Evolutionary conservation across 2,113 vertebrate genomes (phyloP), one percentile per base, ranked within the genome.

Genomic region (Pelvicachromis taeniatus): DNA sequence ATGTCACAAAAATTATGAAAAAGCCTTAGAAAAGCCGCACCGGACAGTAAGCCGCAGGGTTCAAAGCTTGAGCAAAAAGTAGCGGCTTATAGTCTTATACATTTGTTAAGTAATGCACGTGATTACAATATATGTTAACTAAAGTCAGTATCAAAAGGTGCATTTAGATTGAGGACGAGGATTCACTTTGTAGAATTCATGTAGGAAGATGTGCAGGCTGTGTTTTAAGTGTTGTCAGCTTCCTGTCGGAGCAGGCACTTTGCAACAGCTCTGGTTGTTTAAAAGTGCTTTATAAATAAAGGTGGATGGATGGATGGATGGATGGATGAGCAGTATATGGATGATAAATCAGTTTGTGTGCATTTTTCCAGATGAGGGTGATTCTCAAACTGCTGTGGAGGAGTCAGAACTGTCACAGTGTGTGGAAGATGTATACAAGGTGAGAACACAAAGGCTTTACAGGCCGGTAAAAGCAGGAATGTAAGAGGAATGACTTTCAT

Each of bases 391-490:
- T 59, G 82, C 93, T 0, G 97, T 98, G 86, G 91, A 96, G 55
- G 99, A 99, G 91, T 93, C 94, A 86, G 97, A 97, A 89, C 95
- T 99, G 77, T 90, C 94, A 1, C 90, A 85, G n/a, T 98, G 98
- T 55, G 85, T 99, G 61, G 97, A 98, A 80, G 97, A 97, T 40
- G 63, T 98, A 4, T 96, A 96, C 92, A 99, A 99, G 97, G 99
- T 99, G 89, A 94, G 3, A 31, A 48, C 3, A 21, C 21, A 21
- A 23, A 4, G 23, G 42, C 26, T 59, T 35, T 80, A 73, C 68
- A 73, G 42, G 26, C 23, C 45, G 19, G 23, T 17, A 29, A 73
- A 73, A 17, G 23, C 16, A 73, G 42, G 42, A 19, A 73, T 19
- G 68, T 50, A 63, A 63, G 59, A 63, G 19, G 59, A 38, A 33